phyloP scores from a whole-genome alignment of 2,113 vertebrate genomes.

The Vicugna pacos region DNA sequence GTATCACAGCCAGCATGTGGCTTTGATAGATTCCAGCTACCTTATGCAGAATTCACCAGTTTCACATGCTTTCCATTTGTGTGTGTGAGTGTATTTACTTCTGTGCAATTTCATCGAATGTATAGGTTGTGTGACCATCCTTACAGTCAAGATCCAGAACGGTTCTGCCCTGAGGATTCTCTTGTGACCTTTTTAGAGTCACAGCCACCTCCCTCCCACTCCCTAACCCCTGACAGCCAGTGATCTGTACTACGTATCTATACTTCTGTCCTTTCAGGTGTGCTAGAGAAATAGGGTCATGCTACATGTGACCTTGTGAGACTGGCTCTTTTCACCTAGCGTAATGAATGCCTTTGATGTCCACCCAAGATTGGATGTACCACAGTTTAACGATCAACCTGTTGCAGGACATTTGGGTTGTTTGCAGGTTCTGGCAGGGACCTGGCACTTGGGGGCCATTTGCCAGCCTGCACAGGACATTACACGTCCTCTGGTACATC shows the following conservation, averaged over 20 bases:
- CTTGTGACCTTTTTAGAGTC: neutral
- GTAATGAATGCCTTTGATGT: neutral
- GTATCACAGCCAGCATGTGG: neutral
- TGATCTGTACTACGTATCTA: accelerated
- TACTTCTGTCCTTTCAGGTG: neutral
- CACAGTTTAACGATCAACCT: neutral
- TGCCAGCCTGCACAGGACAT: neutral
- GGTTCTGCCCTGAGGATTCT: neutral
- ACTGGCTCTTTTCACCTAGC: neutral
- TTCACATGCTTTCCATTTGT: neutral
- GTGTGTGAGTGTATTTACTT: neutral
- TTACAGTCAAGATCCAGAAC: neutral
- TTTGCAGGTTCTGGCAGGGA: neutral
- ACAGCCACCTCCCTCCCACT: neutral
- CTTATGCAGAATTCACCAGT: neutral
- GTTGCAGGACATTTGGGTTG: neutral
- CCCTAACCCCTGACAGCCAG: neutral
- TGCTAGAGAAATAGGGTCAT: neutral
- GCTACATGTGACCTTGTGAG: neutral
- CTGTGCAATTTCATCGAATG: neutral
- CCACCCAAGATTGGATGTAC: neutral
- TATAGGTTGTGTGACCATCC: neutral
- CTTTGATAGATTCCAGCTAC: too few relatives aligned
- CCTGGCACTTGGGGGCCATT: neutral
- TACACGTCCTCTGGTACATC: neutral